Percentiles rank a stretch among this genome's conserved stretches.
phyloP scores from a whole-genome alignment of 2,888 invertebrate species.

The Ormia ochracea region DNA sequence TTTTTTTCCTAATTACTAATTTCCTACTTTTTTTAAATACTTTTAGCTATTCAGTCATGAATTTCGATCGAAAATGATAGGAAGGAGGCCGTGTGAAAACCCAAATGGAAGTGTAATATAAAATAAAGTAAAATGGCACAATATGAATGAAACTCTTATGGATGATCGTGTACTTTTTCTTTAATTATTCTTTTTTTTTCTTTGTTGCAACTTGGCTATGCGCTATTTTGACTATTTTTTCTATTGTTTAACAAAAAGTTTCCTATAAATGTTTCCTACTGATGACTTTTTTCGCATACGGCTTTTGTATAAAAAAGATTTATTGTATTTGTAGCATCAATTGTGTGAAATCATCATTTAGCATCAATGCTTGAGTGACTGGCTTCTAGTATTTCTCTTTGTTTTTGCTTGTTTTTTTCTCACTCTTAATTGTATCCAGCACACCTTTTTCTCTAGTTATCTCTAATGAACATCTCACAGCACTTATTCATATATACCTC shows the following conservation, averaged over 20 bases:
- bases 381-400: constrained; percentile 35
- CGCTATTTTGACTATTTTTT: neutral
- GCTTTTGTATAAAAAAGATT: constrained; percentile 42
- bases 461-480: constrained; percentile 16
- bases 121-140: too few species aligned
- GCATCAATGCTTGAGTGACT: constrained; percentile 30
- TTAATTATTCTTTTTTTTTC: neutral
- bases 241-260: neutral
- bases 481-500: constrained; percentile 6
- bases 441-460: constrained; percentile 16
- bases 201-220: neutral
- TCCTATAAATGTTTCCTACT: constrained; percentile 7
- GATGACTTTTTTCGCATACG: neutral
- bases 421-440: constrained; percentile 34
- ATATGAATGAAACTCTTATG: too few species aligned
- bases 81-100: too few species aligned
- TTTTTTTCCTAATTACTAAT: too few species aligned
- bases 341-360: constrained; percentile 42
- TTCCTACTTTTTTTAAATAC: too few species aligned
- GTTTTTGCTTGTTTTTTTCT: too few species aligned
- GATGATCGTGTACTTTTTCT: neutral
- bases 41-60: too few species aligned
- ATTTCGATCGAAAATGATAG: too few species aligned
- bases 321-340: constrained; percentile 31
- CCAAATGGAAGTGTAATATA: too few species aligned